A percentile compares a stretch with the other conserved stretches of the same genome.
Conservation (phyloP, 2,888 invertebrate species). For the Plagodis dolabraria region DNA sequence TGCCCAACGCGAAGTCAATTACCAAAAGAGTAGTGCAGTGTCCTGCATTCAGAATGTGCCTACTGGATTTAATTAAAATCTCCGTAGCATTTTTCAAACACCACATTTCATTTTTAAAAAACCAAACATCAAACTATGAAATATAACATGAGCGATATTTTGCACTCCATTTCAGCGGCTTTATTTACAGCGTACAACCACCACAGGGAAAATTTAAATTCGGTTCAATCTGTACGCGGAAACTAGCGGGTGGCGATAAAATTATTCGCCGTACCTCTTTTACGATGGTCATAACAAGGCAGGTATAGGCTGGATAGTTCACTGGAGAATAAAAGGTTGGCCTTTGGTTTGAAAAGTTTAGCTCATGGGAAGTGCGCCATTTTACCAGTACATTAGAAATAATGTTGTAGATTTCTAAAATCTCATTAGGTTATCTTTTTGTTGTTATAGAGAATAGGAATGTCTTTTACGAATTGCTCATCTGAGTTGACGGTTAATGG, state of each 20-base stretch:
- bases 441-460: no score
- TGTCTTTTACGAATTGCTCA: no score
- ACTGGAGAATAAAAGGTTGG: constrained; percentile 32
- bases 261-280: constrained; percentile 41
- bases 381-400: no score
- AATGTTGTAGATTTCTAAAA: no score
- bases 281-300: constrained; percentile 39
- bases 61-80: no score
- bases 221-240: constrained; percentile 37
- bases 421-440: no score
- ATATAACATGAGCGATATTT: constrained; percentile 23
- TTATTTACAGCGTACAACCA: constrained; percentile 24
- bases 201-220: constrained; percentile 39
- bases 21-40: no score
- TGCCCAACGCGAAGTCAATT: no score
- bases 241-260: constrained; percentile 39
- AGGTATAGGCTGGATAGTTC: constrained; percentile 30
- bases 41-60: no score
- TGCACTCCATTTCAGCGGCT: constrained; percentile 31
- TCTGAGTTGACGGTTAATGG: no score
- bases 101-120: not conserved
- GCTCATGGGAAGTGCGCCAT: constrained; percentile 20
- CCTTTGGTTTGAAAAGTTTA: constrained; percentile 27
- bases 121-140: not conserved
- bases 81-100: no score